Percentiles rank a stretch among this genome's conserved stretches.
Evolutionary conservation across 2,888 invertebrate species (phyloP).

Genomic region (Argyra leucocephala): DNA sequence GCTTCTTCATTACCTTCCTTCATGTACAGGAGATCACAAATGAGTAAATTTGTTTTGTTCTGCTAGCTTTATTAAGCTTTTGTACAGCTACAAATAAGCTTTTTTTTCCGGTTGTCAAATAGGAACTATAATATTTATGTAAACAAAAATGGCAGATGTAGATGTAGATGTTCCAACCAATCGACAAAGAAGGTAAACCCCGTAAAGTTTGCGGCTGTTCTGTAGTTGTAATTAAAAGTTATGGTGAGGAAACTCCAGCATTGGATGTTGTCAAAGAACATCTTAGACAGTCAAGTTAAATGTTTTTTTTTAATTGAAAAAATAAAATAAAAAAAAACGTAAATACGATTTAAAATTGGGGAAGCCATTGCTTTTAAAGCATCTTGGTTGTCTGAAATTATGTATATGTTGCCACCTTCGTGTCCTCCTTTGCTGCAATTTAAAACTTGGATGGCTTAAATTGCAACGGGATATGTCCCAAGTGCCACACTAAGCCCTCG

Average conservation of each 20-base stretch:
- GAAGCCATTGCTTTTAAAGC: too few relatives aligned
- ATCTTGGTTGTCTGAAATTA: too few relatives aligned
- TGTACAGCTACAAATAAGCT: neutral
- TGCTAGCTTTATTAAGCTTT: too few relatives aligned
- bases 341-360: too few relatives aligned
- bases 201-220: conserved; percentile 98
- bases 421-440: too few relatives aligned
- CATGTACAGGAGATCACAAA: too few relatives aligned
- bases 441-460: too few relatives aligned
- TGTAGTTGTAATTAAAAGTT: conserved; percentile 96
- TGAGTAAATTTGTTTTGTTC: too few relatives aligned
- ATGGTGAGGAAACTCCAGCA: conserved; percentile 93
- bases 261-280: conserved; percentile 91
- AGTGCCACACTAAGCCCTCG: too few relatives aligned
- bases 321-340: conserved; percentile 22
- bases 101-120: conserved; percentile 44
- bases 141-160: conserved; percentile 65
- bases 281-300: conserved; percentile 70
- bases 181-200: conserved; percentile 97
- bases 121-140: conserved; percentile 32
- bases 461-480: too few relatives aligned
- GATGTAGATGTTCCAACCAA: conserved; percentile 65
- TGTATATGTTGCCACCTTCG: too few relatives aligned
- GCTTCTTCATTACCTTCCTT: too few relatives aligned
- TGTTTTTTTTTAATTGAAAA: conserved; percentile 25